These are phyloP conservation scores for Pteronura brasiliensis DNA, from an alignment of 2,113 vertebrate genomes.

Conservation along the genomic window DNA sequence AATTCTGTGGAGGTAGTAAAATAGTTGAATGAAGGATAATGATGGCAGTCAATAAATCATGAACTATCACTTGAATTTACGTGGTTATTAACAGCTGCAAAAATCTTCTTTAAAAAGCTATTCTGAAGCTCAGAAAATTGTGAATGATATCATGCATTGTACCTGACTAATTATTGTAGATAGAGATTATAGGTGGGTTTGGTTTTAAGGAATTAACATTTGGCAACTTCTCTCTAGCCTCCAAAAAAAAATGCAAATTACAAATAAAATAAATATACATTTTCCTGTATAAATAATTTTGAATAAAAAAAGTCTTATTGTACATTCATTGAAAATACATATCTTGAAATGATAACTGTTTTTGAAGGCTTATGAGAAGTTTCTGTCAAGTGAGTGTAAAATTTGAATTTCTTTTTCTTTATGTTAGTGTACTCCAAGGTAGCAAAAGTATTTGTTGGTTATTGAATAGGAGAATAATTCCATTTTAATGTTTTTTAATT, in stretches of 20 bases:
- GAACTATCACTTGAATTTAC: constrained; percentile 1
- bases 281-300: constrained; percentile 19
- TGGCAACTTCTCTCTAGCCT: not conserved
- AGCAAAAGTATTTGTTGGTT: not conserved
- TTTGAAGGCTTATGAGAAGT: not conserved
- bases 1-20: not conserved
- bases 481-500: not conserved
- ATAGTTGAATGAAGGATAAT: constrained; percentile 4
- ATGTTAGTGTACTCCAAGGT: not conserved
- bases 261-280: not conserved
- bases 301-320: constrained; percentile 1
- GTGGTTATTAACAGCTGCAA: constrained; percentile 17
- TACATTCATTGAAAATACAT: not conserved
- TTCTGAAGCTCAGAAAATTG: constrained; percentile 18
- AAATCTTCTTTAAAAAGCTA: constrained; percentile 32
- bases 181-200: constrained; percentile 20
- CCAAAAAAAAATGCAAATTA: constrained; percentile 49
- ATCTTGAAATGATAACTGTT: constrained; percentile 22
- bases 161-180: not conserved
- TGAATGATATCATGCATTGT: not conserved
- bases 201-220: constrained; percentile 40
- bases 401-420: constrained; percentile 31
- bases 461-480: not conserved
- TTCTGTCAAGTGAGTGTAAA: constrained; percentile 8
- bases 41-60: constrained; percentile 7